Conservation (phyloP, 2,888 invertebrate genomes). For the Cantharis nigra region DNA sequence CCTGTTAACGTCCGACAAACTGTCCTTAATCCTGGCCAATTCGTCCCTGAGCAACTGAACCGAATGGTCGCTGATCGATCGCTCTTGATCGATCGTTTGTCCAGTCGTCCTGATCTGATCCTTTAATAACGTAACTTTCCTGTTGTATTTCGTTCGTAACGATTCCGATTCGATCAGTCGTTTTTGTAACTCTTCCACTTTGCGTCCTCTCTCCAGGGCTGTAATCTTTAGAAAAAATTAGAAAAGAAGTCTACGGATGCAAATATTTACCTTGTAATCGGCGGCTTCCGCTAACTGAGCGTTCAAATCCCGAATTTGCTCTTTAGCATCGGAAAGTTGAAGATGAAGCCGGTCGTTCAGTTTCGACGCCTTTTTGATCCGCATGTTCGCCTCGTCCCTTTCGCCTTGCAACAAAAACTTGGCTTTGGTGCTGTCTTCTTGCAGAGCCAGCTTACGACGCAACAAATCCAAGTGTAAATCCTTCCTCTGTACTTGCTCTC, state of each 20-base stretch:
- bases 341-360: conserved; percentile 81
- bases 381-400: conserved; percentile 68
- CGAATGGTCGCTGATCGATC: conserved; percentile 72
- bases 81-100: conserved; percentile 72
- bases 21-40: conserved; percentile 73
- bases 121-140: conserved; percentile 72
- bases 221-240: conserved; percentile 65
- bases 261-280: conserved; percentile 73
- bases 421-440: conserved; percentile 74
- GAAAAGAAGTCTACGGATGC: not conserved
- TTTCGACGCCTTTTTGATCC: conserved; percentile 80
- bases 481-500: conserved; percentile 89
- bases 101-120: conserved; percentile 71
- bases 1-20: conserved; percentile 73
- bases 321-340: conserved; percentile 81
- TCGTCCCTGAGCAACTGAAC: conserved; percentile 76
- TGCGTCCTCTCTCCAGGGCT: conserved; percentile 79
- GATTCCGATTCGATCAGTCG: conserved; percentile 81
- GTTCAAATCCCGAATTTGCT: conserved; percentile 82
- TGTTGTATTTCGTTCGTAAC: conserved; percentile 72
- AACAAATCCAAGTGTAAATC: conserved; percentile 90
- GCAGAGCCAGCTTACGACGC: conserved; percentile 82
- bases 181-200: conserved; percentile 82
- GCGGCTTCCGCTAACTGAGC: conserved; percentile 84
- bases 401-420: conserved; percentile 68